These are phyloP conservation scores for Aplidium turbinatum DNA, from an alignment of 23 tunicate species.

Conservation along the genomic window DNA sequence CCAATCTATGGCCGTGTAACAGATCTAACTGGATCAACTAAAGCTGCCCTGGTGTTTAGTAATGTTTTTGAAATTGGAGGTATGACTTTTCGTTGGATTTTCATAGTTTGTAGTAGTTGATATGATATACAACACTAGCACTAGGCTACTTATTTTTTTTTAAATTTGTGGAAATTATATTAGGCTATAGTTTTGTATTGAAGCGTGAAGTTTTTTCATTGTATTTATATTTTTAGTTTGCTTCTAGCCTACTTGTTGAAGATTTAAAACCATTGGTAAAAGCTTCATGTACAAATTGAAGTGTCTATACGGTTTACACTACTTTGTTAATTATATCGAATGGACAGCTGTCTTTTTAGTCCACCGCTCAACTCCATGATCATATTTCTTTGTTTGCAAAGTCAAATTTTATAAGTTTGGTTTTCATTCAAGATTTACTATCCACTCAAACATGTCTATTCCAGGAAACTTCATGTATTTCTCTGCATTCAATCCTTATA, in stretches of 20 bases:
- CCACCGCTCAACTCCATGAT: neutral
- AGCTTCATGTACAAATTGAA: too few species aligned
- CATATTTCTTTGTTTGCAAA: neutral
- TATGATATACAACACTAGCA: constrained; percentile 1
- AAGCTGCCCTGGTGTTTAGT: constrained; percentile 46
- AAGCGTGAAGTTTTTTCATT: too few species aligned
- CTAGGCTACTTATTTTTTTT: too few species aligned
- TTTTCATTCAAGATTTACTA: neutral
- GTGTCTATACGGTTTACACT: too few species aligned
- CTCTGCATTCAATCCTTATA: constrained; percentile 30
- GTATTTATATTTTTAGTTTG: too few species aligned
- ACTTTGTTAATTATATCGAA: too few species aligned
- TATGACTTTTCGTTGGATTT: neutral
- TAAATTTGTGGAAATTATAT: too few species aligned
- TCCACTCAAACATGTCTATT: neutral
- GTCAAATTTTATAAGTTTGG: neutral
- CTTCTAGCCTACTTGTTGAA: too few species aligned
- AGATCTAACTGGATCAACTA: constrained; percentile 64
- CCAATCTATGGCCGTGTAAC: constrained; percentile 83
- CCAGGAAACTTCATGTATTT: constrained; percentile 79
- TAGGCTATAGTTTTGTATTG: too few species aligned
- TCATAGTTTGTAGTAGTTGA: neutral
- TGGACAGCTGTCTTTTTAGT: too few species aligned
- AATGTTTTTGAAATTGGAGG: constrained; percentile 86
- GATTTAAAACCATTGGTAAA: too few species aligned